Percentiles rank a stretch among this genome's conserved stretches.
These are phyloP conservation scores for Trematocara marginatum DNA, from an alignment of 2,113 vertebrate genomes.

Conservation along the genomic window DNA sequence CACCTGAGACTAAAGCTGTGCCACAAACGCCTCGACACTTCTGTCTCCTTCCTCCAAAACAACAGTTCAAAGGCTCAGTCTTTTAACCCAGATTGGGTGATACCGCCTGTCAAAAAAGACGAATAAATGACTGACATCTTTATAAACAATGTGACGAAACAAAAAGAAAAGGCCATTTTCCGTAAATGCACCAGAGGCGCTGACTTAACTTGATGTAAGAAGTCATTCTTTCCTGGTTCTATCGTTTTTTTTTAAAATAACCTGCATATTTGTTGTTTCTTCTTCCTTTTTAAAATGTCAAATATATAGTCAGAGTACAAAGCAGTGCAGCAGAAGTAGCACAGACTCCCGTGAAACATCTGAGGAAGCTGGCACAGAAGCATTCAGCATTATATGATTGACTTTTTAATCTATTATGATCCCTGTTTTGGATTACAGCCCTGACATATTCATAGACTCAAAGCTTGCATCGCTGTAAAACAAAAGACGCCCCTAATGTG, in stretches of 20 bases:
- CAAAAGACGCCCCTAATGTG: background rate
- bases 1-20: background rate
- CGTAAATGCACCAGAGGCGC: background rate
- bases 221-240: background rate
- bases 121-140: conserved; percentile 40
- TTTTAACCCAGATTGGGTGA: conserved; percentile 26
- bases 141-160: conserved; percentile 37
- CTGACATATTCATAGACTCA: conserved; percentile 45
- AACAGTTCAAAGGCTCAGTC: conserved; percentile 42
- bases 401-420: conserved; percentile 9
- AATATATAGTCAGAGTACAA: background rate
- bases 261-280: background rate
- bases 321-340: background rate
- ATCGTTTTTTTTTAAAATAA: background rate
- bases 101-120: conserved; percentile 47
- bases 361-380: background rate
- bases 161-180: background rate
- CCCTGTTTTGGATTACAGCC: conserved; percentile 41
- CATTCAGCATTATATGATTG: conserved; percentile 4
- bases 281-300: background rate
- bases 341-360: background rate
- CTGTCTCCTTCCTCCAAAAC: conserved; percentile 13
- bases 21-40: conserved; percentile 18
- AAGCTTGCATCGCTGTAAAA: conserved; percentile 28
- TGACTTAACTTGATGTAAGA: background rate